Evolutionary conservation across 2,797 vertebrate species (phyloP).

Genomic region (Molossus alvarezi): DNA sequence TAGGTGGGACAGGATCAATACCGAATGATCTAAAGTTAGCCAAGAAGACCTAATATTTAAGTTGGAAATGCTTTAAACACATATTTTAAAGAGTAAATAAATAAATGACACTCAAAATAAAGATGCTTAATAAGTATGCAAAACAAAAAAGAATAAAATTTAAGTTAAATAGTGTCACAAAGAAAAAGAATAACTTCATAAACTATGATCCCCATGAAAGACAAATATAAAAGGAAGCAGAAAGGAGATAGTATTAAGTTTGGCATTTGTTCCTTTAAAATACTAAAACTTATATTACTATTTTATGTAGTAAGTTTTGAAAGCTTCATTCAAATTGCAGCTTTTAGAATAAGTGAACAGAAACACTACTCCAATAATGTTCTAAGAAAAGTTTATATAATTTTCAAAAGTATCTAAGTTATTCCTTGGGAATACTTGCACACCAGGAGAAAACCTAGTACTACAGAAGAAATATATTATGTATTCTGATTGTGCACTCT

Average conservation of each 20-base stretch:
- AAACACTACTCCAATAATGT: slow-evolving; percentile 7
- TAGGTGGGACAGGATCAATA: not conserved
- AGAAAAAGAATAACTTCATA: slow-evolving; percentile 51
- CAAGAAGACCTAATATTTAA: slow-evolving; percentile 43
- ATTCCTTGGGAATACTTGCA: not conserved
- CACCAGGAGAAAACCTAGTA: not conserved
- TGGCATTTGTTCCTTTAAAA: slow-evolving; percentile 27
- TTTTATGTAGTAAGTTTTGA: slow-evolving; percentile 31
- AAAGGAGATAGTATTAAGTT: not conserved
- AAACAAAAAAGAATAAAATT: not conserved
- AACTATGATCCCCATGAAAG: slow-evolving; percentile 3
- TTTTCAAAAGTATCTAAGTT: slow-evolving; percentile 33
- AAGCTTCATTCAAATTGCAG: slow-evolving; percentile 37
- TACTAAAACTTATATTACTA: slow-evolving; percentile 16
- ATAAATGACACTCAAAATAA: not conserved
- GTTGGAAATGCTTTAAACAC: slow-evolving; percentile 16
- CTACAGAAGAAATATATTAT: not conserved
- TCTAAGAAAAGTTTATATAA: slow-evolving; percentile 26
- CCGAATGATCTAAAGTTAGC: slow-evolving; percentile 6
- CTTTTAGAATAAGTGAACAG: slow-evolving; percentile 47
- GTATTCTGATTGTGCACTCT: not conserved
- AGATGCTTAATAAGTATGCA: slow-evolving; percentile 1
- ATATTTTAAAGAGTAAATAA: slow-evolving; percentile 11
- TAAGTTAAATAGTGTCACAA: slow-evolving; percentile 48
- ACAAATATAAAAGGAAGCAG: not conserved